Percentiles rank a stretch among this genome's conserved stretches.
These are phyloP conservation scores for Tipula confusa DNA, from an alignment of 2,888 invertebrate genomes.

Conservation along the genomic window DNA sequence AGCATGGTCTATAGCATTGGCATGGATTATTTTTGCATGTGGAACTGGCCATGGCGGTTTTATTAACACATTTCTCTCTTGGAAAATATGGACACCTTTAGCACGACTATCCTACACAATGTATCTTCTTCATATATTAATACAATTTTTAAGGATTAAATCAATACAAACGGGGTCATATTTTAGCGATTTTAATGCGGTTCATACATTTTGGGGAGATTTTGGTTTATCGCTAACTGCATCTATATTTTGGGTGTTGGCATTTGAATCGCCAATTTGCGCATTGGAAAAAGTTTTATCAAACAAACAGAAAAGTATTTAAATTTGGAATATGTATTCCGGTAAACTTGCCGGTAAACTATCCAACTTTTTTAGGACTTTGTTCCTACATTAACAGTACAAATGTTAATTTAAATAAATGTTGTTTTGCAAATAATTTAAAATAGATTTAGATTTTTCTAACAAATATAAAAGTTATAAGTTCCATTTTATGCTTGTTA, in stretches of 20 bases:
- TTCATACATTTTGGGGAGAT: slow-evolving; percentile 36
- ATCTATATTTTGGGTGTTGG: slow-evolving; percentile 35
- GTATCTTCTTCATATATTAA: slow-evolving; percentile 37
- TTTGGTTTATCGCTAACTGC: slow-evolving; percentile 35
- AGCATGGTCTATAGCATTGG: slow-evolving; percentile 36
- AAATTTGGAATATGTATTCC: too few relatives aligned
- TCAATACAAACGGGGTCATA: slow-evolving; percentile 29
- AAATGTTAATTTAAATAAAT: too few relatives aligned
- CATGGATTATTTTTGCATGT: slow-evolving; percentile 39
- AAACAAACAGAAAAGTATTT: background rate
- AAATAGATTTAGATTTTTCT: too few relatives aligned
- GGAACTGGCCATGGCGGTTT: slow-evolving; percentile 37
- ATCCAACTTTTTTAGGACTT: too few relatives aligned
- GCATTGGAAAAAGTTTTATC: slow-evolving; percentile 35
- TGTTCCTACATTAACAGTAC: too few relatives aligned
- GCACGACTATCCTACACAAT: slow-evolving; percentile 36
- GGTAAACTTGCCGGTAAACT: too few relatives aligned
- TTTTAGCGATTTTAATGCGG: slow-evolving; percentile 32
- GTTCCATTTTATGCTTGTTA: too few relatives aligned
- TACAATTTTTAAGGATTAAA: slow-evolving; percentile 35
- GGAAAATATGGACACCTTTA: slow-evolving; percentile 37
- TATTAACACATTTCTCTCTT: slow-evolving; percentile 37
- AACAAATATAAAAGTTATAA: too few relatives aligned
- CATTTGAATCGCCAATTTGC: slow-evolving; percentile 37
- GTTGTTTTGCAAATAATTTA: too few relatives aligned